Percentiles rank a stretch among this genome's conserved stretches.
These are phyloP conservation scores for Pseudomugil gertrudae DNA, from an alignment of 2,797 vertebrate genomes.

Conservation along the genomic window DNA sequence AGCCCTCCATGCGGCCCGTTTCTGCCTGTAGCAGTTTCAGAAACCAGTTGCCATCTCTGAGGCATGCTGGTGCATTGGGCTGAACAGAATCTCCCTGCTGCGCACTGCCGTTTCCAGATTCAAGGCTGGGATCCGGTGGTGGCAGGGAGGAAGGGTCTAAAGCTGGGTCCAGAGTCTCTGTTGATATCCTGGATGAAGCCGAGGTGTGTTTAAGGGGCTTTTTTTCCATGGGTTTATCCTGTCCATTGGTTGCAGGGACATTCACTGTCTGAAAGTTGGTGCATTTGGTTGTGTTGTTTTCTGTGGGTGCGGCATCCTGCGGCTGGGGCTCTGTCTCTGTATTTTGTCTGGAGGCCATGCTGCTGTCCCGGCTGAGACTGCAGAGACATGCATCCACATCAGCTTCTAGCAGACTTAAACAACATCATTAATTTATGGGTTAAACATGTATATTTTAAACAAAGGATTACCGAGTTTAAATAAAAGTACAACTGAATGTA, in stretches of 20 bases:
- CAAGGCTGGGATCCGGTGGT: slow-evolving; percentile 95
- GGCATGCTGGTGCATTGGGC: slow-evolving; percentile 78
- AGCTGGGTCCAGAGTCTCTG: slow-evolving; percentile 90
- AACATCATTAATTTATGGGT: slow-evolving; percentile 13
- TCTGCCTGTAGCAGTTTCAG: slow-evolving; percentile 97
- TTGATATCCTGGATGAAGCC: slow-evolving; percentile 82
- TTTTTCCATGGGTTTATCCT: slow-evolving; percentile 76
- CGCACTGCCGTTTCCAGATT: slow-evolving; percentile 85
- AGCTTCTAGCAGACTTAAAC: slow-evolving; percentile 31
- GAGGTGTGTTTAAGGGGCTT: slow-evolving; percentile 79
- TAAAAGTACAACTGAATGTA: slow-evolving; percentile 21
- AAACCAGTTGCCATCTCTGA: slow-evolving; percentile 96
- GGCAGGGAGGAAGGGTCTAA: slow-evolving; percentile 96
- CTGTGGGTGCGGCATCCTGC: slow-evolving; percentile 84
- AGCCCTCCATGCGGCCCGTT: slow-evolving; percentile 95
- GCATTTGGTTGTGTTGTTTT: slow-evolving; percentile 77
- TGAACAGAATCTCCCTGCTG: slow-evolving; percentile 82
- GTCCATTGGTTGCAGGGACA: slow-evolving; percentile 63
- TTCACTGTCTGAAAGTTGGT: slow-evolving; percentile 81
- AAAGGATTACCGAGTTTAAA: neutral
- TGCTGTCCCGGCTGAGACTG: slow-evolving; percentile 91
- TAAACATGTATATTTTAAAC: slow-evolving; percentile 13
- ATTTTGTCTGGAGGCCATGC: slow-evolving; percentile 96
- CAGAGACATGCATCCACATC: slow-evolving; percentile 55
- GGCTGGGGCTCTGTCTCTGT: slow-evolving; percentile 89